These are phyloP conservation scores for Nowickia ferox DNA, from an alignment of 2,888 invertebrate genomes.

Conservation along the genomic window DNA sequence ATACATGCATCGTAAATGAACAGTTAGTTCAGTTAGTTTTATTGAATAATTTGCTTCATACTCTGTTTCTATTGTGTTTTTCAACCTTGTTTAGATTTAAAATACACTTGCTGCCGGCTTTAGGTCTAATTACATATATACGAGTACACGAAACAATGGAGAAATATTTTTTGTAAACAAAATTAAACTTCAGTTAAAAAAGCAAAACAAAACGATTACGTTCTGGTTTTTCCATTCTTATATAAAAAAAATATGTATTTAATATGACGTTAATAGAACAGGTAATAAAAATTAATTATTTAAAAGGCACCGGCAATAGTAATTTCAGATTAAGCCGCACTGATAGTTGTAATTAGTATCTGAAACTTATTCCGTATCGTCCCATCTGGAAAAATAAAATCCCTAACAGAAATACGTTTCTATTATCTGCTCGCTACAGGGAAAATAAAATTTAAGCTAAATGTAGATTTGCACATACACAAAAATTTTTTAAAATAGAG, in stretches of 20 bases:
- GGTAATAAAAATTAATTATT: constrained; percentile 19
- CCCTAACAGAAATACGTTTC: constrained; percentile 16
- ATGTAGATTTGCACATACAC: background rate
- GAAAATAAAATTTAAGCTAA: background rate
- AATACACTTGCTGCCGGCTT: constrained; percentile 10
- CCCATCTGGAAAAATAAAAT: background rate
- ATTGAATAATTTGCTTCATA: background rate
- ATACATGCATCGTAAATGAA: constrained; percentile 3
- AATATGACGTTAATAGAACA: constrained; percentile 33
- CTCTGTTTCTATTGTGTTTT: background rate
- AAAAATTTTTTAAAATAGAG: no score
- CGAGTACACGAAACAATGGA: constrained; percentile 33
- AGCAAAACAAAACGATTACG: constrained; percentile 44
- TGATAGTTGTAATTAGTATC: constrained; percentile 31
- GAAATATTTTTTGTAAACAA: constrained; percentile 21
- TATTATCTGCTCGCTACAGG: background rate
- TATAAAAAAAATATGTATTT: constrained; percentile 39
- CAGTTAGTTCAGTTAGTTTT: constrained; percentile 14
- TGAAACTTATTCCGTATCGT: constrained; percentile 26
- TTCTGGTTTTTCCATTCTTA: constrained; percentile 59
- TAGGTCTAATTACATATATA: constrained; percentile 8
- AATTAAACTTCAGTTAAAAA: background rate
- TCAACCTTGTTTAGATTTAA: constrained; percentile 3
- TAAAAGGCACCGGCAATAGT: constrained; percentile 3
- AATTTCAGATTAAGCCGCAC: constrained; percentile 26